phyloP scores from a whole-genome alignment of 2,797 vertebrate species.

The Pseudomugil gertrudae region DNA sequence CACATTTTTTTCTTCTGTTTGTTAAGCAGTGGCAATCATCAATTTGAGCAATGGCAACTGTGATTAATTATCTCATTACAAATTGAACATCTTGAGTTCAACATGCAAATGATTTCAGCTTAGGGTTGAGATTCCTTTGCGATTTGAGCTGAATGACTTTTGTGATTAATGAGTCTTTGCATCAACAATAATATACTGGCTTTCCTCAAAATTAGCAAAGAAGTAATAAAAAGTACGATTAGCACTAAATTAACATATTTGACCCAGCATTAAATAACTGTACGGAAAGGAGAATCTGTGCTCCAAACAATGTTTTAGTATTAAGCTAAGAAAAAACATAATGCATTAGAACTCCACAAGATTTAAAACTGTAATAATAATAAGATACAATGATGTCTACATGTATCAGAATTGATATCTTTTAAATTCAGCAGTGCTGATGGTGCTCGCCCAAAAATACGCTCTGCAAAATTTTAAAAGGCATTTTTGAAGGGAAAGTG shows the following conservation, averaged over 20 bases:
- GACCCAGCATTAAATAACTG: constrained; percentile 3
- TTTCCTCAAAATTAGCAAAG: constrained; percentile 43
- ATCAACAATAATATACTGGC: constrained; percentile 51
- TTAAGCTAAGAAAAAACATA: neutral
- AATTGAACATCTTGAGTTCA: constrained; percentile 71
- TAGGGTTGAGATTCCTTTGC: constrained; percentile 64
- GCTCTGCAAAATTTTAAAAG: constrained; percentile 53
- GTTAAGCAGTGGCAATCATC: constrained; percentile 64
- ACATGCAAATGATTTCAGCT: constrained; percentile 71
- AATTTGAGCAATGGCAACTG: constrained; percentile 68
- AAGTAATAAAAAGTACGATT: constrained; percentile 30
- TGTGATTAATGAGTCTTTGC: constrained; percentile 64
- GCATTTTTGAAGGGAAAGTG: constrained; percentile 40
- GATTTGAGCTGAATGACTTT: constrained; percentile 58
- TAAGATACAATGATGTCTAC: too few relatives aligned
- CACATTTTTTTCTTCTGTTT: constrained; percentile 52
- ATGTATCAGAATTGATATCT: constrained; percentile 41
- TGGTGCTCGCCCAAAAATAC: constrained; percentile 34
- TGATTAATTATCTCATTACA: constrained; percentile 82
- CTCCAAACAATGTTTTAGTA: constrained; percentile 21
- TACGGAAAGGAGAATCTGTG: constrained; percentile 11
- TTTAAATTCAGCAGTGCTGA: constrained; percentile 43
- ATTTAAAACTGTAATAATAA: too few relatives aligned
- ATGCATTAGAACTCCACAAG: constrained; percentile 4
- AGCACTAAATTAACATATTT: constrained; percentile 24